phyloP scores from a whole-genome alignment of 2,113 vertebrate genomes.

The Pterocles gutturalis region DNA sequence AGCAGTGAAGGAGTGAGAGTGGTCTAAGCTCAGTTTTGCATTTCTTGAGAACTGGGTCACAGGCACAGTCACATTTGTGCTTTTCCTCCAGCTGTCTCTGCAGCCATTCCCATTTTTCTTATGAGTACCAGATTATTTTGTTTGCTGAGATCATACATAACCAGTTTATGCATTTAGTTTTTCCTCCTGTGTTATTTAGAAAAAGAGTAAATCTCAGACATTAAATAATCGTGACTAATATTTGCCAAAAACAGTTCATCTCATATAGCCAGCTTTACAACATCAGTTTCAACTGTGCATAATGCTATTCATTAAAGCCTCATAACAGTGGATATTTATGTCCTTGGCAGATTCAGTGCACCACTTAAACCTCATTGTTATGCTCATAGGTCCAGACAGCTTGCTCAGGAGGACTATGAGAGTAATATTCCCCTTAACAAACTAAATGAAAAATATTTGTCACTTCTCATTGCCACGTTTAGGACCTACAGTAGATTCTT shows the following conservation, averaged over 20 bases:
- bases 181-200: neutral
- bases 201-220: neutral
- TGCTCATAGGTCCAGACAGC: neutral
- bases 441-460: neutral
- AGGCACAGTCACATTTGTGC: neutral
- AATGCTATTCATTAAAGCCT: neutral
- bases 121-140: neutral
- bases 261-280: neutral
- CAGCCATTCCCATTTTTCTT: neutral
- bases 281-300: neutral
- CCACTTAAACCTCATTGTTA: neutral
- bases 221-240: neutral
- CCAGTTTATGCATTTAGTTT: neutral
- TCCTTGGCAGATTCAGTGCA: neutral
- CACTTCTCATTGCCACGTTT: neutral
- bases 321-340: neutral
- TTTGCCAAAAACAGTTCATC: neutral
- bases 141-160: neutral
- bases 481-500: neutral
- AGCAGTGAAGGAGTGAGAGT: neutral
- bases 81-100: neutral
- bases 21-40: neutral
- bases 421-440: neutral
- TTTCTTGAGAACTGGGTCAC: neutral
- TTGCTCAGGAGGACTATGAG: neutral